Percentiles rank a stretch among this genome's conserved stretches.
Conservation (phyloP, 2,888 invertebrate species). For the Scrobipalpa costella region DNA sequence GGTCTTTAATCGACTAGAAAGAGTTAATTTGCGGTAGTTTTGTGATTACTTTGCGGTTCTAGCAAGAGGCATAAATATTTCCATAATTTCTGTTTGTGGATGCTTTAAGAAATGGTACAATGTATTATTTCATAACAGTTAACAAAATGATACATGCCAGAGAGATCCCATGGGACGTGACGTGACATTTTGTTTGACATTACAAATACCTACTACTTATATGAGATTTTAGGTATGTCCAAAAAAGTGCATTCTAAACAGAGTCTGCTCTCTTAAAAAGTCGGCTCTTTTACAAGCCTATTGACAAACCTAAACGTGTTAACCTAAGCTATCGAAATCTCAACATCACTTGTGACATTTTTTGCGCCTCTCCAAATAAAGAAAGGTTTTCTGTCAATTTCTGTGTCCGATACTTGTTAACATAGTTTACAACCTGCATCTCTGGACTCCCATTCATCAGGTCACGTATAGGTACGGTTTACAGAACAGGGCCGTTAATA, state of each 20-base stretch:
- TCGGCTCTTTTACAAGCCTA: constrained; percentile 5
- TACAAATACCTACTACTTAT: too few relatives aligned
- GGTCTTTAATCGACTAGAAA: too few relatives aligned
- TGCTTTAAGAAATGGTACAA: too few relatives aligned
- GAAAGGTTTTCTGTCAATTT: not conserved
- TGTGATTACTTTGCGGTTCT: too few relatives aligned
- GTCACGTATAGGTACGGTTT: constrained; percentile 67
- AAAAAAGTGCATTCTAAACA: not conserved
- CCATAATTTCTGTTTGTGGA: too few relatives aligned
- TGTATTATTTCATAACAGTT: too few relatives aligned
- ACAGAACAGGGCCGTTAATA: not conserved
- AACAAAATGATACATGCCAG: too few relatives aligned
- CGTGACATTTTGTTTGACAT: too few relatives aligned
- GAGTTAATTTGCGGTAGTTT: too few relatives aligned
- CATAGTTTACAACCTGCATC: constrained; percentile 76
- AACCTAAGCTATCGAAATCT: not conserved
- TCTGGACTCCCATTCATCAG: constrained; percentile 60
- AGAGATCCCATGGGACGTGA: too few relatives aligned
- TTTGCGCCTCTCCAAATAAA: constrained; percentile 54
- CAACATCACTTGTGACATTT: constrained; percentile 56
- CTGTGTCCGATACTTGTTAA: constrained; percentile 59
- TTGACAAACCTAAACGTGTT: constrained; percentile 12
- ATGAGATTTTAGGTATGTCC: not conserved
- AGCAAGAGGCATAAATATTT: too few relatives aligned
- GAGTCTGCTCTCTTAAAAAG: constrained; percentile 1